Evolutionary conservation across 2,888 invertebrate genomes (phyloP).

Genomic region (Ariolimax columbianus): DNA sequence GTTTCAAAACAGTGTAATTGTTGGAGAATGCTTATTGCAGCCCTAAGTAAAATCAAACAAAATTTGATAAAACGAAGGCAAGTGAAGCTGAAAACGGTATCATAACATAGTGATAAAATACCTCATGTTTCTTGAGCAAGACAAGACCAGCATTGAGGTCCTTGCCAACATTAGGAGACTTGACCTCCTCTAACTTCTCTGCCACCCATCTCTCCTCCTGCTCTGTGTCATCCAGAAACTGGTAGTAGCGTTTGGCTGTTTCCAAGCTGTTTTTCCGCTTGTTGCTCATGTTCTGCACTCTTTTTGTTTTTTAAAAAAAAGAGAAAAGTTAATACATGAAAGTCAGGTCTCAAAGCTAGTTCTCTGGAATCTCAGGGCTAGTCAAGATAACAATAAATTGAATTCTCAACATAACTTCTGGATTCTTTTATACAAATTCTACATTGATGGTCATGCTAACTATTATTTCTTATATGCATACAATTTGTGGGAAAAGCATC

Average conservation of each 20-base stretch:
- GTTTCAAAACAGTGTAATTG: no score
- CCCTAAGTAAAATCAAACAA: no score
- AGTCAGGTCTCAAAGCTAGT: no score
- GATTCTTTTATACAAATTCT: no score
- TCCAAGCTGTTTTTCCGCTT: slow-evolving; percentile 87
- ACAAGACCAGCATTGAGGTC: slow-evolving; percentile 93
- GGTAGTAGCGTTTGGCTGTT: slow-evolving; percentile 94
- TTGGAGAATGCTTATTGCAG: no score
- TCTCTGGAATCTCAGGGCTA: no score
- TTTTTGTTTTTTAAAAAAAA: slow-evolving; percentile 58
- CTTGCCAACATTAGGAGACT: slow-evolving; percentile 94
- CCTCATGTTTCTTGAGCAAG: slow-evolving; percentile 94
- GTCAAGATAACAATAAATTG: no score
- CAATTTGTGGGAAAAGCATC: no score
- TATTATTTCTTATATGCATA: no score
- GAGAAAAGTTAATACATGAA: neutral
- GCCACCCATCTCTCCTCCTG: slow-evolving; percentile 98
- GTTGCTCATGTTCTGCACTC: slow-evolving; percentile 92
- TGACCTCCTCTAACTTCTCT: slow-evolving; percentile 95
- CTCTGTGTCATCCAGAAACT: slow-evolving; percentile 97
- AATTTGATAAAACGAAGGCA: no score
- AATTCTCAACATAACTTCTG: no score
- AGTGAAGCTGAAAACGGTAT: neutral
- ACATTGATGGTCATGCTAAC: no score
- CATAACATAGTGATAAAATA: slow-evolving; percentile 51